Conservation (phyloP, 2,888 invertebrate genomes). For the Diaprepes abbreviatus region DNA sequence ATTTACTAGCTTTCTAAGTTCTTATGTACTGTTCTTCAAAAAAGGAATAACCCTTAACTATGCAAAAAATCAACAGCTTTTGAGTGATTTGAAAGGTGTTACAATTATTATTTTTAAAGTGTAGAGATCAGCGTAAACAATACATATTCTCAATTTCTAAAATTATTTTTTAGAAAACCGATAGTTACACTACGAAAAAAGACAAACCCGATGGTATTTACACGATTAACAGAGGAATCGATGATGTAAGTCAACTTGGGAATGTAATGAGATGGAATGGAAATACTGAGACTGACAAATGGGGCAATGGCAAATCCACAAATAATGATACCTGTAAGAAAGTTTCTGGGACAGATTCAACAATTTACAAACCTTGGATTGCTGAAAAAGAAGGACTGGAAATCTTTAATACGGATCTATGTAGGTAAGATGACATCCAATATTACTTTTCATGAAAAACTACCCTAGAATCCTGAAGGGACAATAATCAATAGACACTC, state of each 20-base stretch:
- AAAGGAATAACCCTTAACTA: too few relatives aligned
- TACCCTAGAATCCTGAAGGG: too few relatives aligned
- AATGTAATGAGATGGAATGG: slow-evolving; percentile 69
- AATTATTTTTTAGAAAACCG: slow-evolving; percentile 55
- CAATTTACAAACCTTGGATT: slow-evolving; percentile 76
- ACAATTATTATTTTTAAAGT: too few relatives aligned
- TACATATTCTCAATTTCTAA: too few relatives aligned
- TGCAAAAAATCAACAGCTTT: too few relatives aligned
- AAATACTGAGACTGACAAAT: slow-evolving; percentile 56
- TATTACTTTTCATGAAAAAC: too few relatives aligned
- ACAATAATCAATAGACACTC: too few relatives aligned
- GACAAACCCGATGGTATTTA: slow-evolving; percentile 68
- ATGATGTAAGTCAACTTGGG: slow-evolving; percentile 68
- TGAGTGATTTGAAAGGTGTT: too few relatives aligned
- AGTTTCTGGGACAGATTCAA: slow-evolving; percentile 71
- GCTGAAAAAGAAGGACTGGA: slow-evolving; percentile 68
- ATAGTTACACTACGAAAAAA: slow-evolving; percentile 55
- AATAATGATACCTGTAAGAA: slow-evolving; percentile 66
- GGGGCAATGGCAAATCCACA: slow-evolving; percentile 63
- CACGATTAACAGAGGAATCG: slow-evolving; percentile 70
- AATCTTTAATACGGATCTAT: slow-evolving; percentile 77
- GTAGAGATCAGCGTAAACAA: too few relatives aligned
- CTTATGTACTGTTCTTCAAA: too few relatives aligned
- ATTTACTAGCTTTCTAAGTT: too few relatives aligned
- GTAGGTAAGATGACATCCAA: slow-evolving; percentile 73